Evolutionary conservation across 2,888 invertebrate genomes (phyloP).

Genomic region (Cryptocheilus praepositus): DNA sequence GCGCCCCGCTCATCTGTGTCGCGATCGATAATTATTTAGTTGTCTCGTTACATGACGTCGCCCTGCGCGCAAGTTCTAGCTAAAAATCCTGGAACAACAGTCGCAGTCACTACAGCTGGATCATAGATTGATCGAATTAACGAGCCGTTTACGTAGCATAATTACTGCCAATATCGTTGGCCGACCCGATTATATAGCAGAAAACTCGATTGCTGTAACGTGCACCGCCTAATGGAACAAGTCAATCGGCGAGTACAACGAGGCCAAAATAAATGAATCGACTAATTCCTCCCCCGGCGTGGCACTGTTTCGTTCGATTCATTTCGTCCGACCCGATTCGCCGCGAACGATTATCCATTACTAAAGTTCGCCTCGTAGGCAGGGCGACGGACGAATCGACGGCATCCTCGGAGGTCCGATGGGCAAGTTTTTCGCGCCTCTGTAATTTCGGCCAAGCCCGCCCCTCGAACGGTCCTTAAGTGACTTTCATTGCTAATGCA

Average conservation of each 20-base stretch:
- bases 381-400: neutral
- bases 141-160: too few species aligned
- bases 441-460: constrained; percentile 50
- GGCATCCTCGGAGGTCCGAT: constrained; percentile 16
- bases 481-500: constrained; percentile 64
- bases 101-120: too few species aligned
- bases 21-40: constrained; percentile 49
- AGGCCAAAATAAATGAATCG: constrained; percentile 57
- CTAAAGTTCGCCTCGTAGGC: constrained; percentile 14
- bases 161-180: too few species aligned
- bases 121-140: too few species aligned
- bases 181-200: too few species aligned
- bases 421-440: constrained; percentile 59
- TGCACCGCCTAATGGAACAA: constrained; percentile 17
- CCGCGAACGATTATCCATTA: neutral
- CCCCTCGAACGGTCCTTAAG: constrained; percentile 33
- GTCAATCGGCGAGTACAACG: constrained; percentile 35
- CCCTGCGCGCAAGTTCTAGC: too few species aligned
- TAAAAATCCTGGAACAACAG: too few species aligned
- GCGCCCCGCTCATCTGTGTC: neutral
- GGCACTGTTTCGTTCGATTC: too few species aligned
- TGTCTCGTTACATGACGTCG: constrained; percentile 9
- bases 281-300: constrained; percentile 42
- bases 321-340: too few species aligned
- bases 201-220: neutral